These are phyloP conservation scores for Pedicia rivosa DNA, from an alignment of 2,888 invertebrate genomes.

Conservation along the genomic window DNA sequence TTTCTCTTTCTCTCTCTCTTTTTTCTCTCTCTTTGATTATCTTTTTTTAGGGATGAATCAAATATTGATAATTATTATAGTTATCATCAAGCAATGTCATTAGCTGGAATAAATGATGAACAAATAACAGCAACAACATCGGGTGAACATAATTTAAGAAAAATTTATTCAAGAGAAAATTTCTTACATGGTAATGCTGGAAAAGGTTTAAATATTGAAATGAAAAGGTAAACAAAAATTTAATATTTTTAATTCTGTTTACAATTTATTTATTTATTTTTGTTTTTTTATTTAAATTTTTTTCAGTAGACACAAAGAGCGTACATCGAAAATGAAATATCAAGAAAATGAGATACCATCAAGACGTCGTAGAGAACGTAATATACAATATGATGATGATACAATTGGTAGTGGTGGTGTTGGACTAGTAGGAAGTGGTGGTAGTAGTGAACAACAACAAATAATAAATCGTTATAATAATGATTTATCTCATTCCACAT, in stretches of 20 bases:
- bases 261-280: background rate
- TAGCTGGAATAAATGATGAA: background rate
- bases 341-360: slow-evolving; percentile 4
- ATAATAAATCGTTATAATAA: too few species aligned
- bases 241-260: background rate
- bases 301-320: slow-evolving; percentile 3
- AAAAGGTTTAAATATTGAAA: slow-evolving; percentile 31
- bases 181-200: slow-evolving; percentile 57
- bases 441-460: too few species aligned
- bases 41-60: too few species aligned
- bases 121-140: background rate
- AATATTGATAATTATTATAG: background rate
- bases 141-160: slow-evolving; percentile 1
- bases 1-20: too few species aligned
- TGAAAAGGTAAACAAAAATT: slow-evolving; percentile 8
- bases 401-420: background rate
- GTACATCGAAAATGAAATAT: slow-evolving; percentile 6
- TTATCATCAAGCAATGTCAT: slow-evolving; percentile 1
- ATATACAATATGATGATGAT: background rate
- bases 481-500: background rate
- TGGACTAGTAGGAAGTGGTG: background rate
- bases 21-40: too few species aligned
- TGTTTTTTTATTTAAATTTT: background rate
- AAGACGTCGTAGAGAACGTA: background rate
- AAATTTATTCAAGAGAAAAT: slow-evolving; percentile 54